Evolutionary conservation across 2,113 vertebrate genomes (phyloP).

Genomic region (Acanthochromis polyacanthus): DNA sequence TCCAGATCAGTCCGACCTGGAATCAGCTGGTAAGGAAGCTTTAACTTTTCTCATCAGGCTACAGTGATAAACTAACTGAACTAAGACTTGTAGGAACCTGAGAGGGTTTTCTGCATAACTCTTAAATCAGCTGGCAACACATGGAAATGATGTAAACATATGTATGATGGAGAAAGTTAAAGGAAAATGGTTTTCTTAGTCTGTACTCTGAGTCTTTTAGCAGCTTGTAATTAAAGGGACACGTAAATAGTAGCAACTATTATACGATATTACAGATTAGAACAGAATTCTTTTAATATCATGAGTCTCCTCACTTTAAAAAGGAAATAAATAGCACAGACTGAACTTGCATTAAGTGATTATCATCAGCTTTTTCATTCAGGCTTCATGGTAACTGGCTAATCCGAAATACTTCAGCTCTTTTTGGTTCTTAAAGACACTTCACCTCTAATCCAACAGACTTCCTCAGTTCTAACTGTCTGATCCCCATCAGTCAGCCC

Average conservation of each 20-base stretch:
- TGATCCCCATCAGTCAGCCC: too few relatives aligned
- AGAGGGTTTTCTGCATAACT: not conserved
- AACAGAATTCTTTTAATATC: not conserved
- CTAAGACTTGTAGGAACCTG: not conserved
- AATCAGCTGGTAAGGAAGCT: slow-evolving; percentile 85
- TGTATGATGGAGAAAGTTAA: not conserved
- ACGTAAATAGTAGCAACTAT: not conserved
- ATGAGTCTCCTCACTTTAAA: not conserved
- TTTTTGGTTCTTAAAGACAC: too few relatives aligned
- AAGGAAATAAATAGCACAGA: not conserved
- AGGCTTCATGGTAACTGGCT: too few relatives aligned
- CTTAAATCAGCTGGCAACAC: slow-evolving; percentile 7
- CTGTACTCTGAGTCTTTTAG: not conserved
- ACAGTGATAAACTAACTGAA: slow-evolving; percentile 7
- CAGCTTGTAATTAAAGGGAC: slow-evolving; percentile 5
- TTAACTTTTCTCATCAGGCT: not conserved
- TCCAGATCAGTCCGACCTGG: slow-evolving; percentile 88
- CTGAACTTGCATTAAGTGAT: not conserved
- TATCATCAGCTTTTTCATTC: not conserved
- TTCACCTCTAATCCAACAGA: too few relatives aligned
- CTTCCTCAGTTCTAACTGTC: too few relatives aligned
- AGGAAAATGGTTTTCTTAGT: not conserved
- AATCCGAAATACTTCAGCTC: too few relatives aligned
- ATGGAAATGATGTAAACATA: not conserved
- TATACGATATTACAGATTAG: not conserved